A percentile compares a stretch with the other conserved stretches of the same genome.
phyloP scores from a whole-genome alignment of 2,797 vertebrate genomes.

The Sphenopsis melanotis region DNA sequence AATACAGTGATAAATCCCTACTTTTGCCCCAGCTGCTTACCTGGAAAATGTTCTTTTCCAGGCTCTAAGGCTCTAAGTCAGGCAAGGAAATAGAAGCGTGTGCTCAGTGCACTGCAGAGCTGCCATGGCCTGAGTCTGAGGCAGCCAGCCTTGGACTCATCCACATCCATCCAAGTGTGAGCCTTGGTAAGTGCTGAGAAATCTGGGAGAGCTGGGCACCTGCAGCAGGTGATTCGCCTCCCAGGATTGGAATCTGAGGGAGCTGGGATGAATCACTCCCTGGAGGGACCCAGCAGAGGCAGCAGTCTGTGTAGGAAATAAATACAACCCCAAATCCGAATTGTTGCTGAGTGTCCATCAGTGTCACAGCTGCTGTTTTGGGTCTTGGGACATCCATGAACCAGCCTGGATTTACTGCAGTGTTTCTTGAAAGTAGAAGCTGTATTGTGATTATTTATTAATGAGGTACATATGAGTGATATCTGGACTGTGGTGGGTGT shows the following conservation, averaged over 20 bases:
- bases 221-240: conserved; percentile 29
- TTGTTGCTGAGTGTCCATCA: not conserved
- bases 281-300: not conserved
- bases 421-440: not conserved
- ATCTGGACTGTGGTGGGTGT: not conserved
- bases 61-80: not conserved
- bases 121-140: not conserved
- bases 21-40: not conserved
- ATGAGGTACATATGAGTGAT: not conserved
- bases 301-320: not conserved
- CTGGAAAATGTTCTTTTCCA: not conserved
- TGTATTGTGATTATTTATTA: not conserved
- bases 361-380: not conserved
- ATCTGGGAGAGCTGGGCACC: not conserved
- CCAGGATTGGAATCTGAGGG: not conserved
- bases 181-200: not conserved
- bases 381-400: not conserved
- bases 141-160: not conserved
- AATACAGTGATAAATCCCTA: not conserved
- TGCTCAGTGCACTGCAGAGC: not conserved
- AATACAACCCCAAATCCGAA: not conserved
- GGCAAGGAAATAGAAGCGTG: not conserved
- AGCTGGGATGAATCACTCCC: conserved; percentile 21
- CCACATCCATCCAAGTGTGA: not conserved
- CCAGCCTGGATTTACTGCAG: not conserved